phyloP scores from a whole-genome alignment of 2,113 vertebrate species.

The Calyptommatus sinebrachiatus region DNA sequence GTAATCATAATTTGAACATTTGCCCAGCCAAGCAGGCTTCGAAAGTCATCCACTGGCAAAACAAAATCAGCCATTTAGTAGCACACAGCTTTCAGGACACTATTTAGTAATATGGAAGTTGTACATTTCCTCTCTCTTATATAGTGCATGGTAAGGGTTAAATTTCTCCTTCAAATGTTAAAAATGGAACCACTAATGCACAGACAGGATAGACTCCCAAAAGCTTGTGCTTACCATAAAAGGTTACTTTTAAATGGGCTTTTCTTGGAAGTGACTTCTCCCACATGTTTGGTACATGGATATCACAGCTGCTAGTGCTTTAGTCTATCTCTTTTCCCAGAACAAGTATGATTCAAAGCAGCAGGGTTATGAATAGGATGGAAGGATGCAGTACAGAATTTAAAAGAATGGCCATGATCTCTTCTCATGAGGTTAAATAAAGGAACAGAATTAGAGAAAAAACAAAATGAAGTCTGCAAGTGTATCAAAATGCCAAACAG shows the following conservation, averaged over 20 bases:
- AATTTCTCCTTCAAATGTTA: background rate
- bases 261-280: conserved; percentile 64
- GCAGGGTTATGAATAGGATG: conserved; percentile 70
- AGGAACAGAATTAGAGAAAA: conserved; percentile 83
- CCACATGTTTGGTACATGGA: conserved; percentile 31
- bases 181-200: conserved; percentile 1
- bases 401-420: conserved; percentile 75
- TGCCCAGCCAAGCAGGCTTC: background rate
- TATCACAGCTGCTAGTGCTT: conserved; percentile 56
- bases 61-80: background rate
- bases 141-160: background rate
- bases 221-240: conserved; percentile 46
- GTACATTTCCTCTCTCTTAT: conserved; percentile 10
- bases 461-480: conserved; percentile 87
- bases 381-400: conserved; percentile 69
- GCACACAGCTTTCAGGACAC: conserved; percentile 14
- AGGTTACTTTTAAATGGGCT: conserved; percentile 36
- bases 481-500: conserved; percentile 84
- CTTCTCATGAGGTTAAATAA: conserved; percentile 78
- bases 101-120: conserved; percentile 15
- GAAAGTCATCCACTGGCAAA: conserved; percentile 8
- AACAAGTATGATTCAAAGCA: conserved; percentile 70
- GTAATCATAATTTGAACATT: background rate
- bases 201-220: conserved; percentile 1
- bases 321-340: conserved; percentile 59